Evolutionary conservation across 2,113 vertebrate species (phyloP).

Genomic region (Ploceus nigricollis): DNA sequence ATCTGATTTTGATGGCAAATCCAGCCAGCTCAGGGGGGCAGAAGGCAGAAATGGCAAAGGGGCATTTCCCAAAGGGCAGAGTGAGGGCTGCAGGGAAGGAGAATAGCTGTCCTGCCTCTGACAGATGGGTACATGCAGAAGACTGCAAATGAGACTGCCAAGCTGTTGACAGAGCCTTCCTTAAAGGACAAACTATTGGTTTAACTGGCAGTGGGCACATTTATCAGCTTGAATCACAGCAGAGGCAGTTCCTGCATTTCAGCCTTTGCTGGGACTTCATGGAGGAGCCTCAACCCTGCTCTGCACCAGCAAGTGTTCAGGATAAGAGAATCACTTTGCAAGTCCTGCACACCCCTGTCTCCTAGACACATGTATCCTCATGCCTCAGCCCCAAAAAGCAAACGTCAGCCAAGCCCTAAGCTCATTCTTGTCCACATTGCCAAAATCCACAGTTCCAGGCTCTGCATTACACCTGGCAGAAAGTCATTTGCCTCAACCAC

Average conservation of each 20-base stretch:
- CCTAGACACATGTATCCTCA: not conserved
- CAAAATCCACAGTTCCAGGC: not conserved
- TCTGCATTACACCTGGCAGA: not conserved
- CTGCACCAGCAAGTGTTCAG: not conserved
- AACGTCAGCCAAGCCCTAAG: not conserved
- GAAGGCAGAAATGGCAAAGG: not conserved
- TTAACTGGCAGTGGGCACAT: not conserved
- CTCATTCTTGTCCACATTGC: not conserved
- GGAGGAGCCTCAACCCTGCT: not conserved
- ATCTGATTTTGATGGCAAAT: not conserved
- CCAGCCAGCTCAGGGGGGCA: not conserved
- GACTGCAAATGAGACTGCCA: not conserved
- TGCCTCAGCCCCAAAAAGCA: not conserved
- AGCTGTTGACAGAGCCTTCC: not conserved
- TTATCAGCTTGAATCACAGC: not conserved
- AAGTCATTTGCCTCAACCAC: not conserved
- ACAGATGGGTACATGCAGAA: not conserved
- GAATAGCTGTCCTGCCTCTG: not conserved
- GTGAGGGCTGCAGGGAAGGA: not conserved
- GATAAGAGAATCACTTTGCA: not conserved
- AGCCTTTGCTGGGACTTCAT: not conserved
- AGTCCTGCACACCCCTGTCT: not conserved
- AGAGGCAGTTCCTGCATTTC: not conserved
- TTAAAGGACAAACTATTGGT: not conserved
- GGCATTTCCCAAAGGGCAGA: not conserved